Evolutionary conservation across 2,888 invertebrate genomes (phyloP).

Genomic region (Deilephila porcellus): DNA sequence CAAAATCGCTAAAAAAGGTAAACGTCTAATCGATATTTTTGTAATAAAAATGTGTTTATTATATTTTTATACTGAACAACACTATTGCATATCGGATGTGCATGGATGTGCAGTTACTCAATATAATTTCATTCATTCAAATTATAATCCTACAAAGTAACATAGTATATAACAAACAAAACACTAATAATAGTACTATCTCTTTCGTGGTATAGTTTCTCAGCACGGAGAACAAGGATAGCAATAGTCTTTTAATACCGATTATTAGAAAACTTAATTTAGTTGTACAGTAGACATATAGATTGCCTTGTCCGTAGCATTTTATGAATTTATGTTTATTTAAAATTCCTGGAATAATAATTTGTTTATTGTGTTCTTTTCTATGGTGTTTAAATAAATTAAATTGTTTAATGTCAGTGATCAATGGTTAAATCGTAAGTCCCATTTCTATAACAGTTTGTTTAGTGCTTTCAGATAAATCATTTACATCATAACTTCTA

Average conservation of each 20-base stretch:
- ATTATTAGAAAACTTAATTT: background rate
- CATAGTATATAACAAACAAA: background rate
- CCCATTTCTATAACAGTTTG: background rate
- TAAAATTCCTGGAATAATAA: background rate
- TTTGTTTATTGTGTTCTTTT: background rate
- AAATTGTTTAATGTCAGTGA: background rate
- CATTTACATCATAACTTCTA: background rate
- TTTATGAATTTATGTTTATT: background rate
- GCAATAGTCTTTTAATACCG: background rate
- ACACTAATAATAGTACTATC: background rate
- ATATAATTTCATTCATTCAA: conserved; percentile 2
- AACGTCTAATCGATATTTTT: background rate
- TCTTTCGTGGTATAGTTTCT: background rate
- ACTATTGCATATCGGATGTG: background rate
- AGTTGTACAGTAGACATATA: background rate
- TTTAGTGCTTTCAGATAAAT: background rate
- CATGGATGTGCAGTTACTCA: background rate
- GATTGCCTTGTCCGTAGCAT: background rate
- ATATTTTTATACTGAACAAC: background rate
- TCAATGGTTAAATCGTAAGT: conserved; percentile 15
- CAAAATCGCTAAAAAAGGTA: no score
- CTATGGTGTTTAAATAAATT: background rate
- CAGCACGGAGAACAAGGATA: background rate
- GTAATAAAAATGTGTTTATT: background rate
- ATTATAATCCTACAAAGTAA: background rate